phyloP scores from a whole-genome alignment of 1,140 invertebrate genomes.

The Sitodiplosis mosellana region DNA sequence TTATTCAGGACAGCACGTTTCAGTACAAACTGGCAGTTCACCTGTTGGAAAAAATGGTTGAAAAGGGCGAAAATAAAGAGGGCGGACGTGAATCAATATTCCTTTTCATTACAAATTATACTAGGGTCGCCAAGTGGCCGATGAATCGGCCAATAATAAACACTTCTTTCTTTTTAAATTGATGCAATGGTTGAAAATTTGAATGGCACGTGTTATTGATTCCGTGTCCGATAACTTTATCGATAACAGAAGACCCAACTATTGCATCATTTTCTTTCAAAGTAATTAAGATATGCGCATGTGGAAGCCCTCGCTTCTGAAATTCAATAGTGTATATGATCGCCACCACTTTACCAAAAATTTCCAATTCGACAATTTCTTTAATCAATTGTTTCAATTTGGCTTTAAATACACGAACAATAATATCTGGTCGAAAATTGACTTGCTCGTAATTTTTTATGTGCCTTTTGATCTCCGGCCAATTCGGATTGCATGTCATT shows the following conservation, averaged over 20 bases:
- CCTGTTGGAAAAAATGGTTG: no score
- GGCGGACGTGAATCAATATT: no score
- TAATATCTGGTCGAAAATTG: conserved; percentile 19
- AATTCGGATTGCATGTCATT: conserved; percentile 29
- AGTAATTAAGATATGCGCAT: not conserved
- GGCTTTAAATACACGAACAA: conserved; percentile 26
- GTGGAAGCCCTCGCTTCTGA: not conserved
- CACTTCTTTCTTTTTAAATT: no score
- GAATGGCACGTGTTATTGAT: no score
- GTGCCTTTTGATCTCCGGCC: conserved; percentile 19
- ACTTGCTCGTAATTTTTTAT: conserved; percentile 17
- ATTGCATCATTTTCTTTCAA: not conserved
- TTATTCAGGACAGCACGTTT: no score
- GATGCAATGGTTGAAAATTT: no score
- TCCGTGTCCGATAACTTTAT: conserved; percentile 29
- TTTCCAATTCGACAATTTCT: conserved; percentile 24
- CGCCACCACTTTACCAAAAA: conserved; percentile 16
- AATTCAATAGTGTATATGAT: conserved; percentile 29
- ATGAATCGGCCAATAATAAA: no score
- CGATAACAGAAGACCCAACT: conserved; percentile 20
- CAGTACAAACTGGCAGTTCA: no score
- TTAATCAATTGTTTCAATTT: conserved; percentile 29
- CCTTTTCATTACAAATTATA: no score
- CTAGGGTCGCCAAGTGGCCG: no score
- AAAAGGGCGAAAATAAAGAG: no score